These are phyloP conservation scores for Diacarnus erythraeanus DNA, from an alignment of 37 sponge, comb jelly and placozoan species.

Conservation along the genomic window DNA sequence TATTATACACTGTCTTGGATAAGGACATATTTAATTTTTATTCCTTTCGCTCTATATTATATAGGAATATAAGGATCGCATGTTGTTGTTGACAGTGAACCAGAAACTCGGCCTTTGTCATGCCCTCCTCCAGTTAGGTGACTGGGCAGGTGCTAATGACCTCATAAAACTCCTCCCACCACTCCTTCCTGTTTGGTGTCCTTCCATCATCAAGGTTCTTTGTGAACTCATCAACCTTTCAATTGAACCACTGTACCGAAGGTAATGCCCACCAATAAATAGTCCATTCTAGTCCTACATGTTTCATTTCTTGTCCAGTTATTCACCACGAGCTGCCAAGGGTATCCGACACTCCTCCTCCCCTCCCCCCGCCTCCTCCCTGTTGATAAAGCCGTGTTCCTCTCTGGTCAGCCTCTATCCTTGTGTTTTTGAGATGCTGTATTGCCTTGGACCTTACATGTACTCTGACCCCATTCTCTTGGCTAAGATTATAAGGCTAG, in stretches of 20 bases:
- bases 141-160: slow-evolving; percentile 61
- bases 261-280: slow-evolving; percentile 18
- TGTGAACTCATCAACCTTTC: slow-evolving; percentile 54
- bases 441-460: slow-evolving; percentile 76
- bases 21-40: background rate
- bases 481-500: slow-evolving; percentile 84
- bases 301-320: slow-evolving; percentile 13
- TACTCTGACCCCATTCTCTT: slow-evolving; percentile 76
- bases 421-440: slow-evolving; percentile 64
- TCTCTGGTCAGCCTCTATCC: slow-evolving; percentile 27
- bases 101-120: slow-evolving; percentile 87
- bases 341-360: slow-evolving; percentile 12
- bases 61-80: slow-evolving; percentile 1
- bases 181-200: slow-evolving; percentile 40
- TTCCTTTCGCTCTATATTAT: background rate
- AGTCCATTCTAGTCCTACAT: background rate
- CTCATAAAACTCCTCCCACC: slow-evolving; percentile 78
- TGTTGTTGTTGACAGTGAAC: slow-evolving; percentile 49
- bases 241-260: slow-evolving; percentile 81
- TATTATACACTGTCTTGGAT: too few relatives aligned
- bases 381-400: slow-evolving; percentile 15
- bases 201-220: slow-evolving; percentile 39
- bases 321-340: slow-evolving; percentile 55
- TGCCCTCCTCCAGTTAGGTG: slow-evolving; percentile 66
- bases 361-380: slow-evolving; percentile 15